A percentile compares a stretch with the other conserved stretches of the same genome.
phyloP scores from a whole-genome alignment of 2,888 invertebrate genomes.

The Koerneria pararmatus region DNA sequence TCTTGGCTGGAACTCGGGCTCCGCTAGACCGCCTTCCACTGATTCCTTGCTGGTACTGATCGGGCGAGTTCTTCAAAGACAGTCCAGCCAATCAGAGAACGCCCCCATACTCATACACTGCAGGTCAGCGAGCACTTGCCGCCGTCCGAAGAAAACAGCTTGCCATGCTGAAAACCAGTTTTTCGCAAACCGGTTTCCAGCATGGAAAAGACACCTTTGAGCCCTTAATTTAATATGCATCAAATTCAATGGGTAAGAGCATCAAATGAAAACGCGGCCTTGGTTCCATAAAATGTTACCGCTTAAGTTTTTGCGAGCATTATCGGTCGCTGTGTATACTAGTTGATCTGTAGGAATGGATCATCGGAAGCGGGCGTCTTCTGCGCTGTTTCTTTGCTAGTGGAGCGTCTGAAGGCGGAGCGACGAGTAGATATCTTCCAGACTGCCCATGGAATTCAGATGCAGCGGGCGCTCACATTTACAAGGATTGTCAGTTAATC shows the following conservation, averaged over 20 bases:
- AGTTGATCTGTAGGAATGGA: constrained; percentile 42
- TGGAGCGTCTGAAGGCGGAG: constrained; percentile 57
- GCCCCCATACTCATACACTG: constrained; percentile 82
- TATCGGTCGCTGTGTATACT: not conserved
- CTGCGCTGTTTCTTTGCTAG: constrained; percentile 49
- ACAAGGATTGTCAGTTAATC: constrained; percentile 28
- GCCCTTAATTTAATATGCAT: not conserved
- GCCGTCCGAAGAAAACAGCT: not conserved
- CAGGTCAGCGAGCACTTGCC: constrained; percentile 65
- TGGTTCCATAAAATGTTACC: too few species aligned
- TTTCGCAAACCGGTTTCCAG: too few species aligned
- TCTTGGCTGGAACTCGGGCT: constrained; percentile 44
- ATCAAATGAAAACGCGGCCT: too few species aligned
- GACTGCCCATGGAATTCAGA: constrained; percentile 18
- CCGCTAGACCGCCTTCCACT: constrained; percentile 38
- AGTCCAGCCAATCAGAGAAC: constrained; percentile 65
- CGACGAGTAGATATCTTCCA: constrained; percentile 57
- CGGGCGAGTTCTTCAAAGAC: constrained; percentile 68
- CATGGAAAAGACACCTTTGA: too few species aligned
- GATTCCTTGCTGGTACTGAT: constrained; percentile 64
- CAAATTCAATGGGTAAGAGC: not conserved
- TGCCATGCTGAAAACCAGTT: too few species aligned
- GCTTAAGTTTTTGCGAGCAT: too few species aligned
- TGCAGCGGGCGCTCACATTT: constrained; percentile 35
- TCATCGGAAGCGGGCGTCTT: constrained; percentile 50